Percentiles rank a stretch among this genome's conserved stretches.
phyloP scores from a whole-genome alignment of 2,797 vertebrate genomes.

The Neosalanx taihuensis region DNA sequence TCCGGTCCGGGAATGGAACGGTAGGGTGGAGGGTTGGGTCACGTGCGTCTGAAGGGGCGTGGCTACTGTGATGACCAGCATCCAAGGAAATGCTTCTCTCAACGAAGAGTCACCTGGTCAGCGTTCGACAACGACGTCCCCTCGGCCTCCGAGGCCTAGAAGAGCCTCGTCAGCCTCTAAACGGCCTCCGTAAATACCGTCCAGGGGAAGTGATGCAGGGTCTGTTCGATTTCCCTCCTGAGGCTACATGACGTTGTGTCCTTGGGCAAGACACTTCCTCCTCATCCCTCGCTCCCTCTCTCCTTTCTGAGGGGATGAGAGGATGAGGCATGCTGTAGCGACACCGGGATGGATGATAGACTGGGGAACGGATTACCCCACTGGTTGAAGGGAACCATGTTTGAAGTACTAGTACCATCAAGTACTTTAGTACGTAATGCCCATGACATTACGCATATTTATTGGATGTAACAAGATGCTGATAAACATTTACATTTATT shows the following conservation, averaged over 20 bases:
- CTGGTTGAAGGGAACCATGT: neutral
- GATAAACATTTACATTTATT: no score
- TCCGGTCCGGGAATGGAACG: neutral
- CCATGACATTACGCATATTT: no score
- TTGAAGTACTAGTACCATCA: no score
- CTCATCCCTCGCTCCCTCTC: neutral
- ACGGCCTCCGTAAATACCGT: neutral
- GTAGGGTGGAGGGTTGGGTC: no score
- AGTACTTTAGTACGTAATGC: no score
- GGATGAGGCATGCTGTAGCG: neutral
- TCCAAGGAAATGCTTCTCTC: neutral
- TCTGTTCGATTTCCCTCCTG: neutral
- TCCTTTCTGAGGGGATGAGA: neutral
- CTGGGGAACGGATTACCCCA: neutral
- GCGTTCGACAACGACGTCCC: neutral
- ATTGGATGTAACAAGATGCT: no score
- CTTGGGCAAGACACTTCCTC: neutral
- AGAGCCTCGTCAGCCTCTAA: neutral
- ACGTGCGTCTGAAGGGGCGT: no score
- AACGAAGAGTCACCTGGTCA: neutral
- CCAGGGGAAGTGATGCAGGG: neutral
- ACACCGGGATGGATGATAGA: no score
- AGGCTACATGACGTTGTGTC: no score
- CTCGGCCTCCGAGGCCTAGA: neutral
- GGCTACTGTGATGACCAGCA: no score